Evolutionary conservation across 2,113 vertebrate genomes (phyloP).

Genomic region (Dipodomys ordii): DNA sequence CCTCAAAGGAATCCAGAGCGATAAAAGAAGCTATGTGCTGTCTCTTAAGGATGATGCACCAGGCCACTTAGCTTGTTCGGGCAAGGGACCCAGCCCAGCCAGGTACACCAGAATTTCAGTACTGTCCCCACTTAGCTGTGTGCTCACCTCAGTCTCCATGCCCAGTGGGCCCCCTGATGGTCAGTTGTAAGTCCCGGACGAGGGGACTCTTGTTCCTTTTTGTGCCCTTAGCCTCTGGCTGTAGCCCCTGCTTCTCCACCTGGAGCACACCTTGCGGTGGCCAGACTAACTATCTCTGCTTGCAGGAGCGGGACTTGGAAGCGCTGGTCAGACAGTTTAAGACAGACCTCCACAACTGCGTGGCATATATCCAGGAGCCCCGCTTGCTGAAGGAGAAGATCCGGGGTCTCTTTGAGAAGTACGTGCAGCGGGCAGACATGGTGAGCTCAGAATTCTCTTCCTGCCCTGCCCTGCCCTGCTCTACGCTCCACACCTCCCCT

Average conservation of each 20-base stretch:
- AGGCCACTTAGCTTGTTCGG: neutral
- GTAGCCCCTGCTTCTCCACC: neutral
- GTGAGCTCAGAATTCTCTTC: constrained; percentile 85
- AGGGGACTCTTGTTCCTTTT: neutral
- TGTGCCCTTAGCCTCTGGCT: neutral
- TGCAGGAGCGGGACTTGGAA: constrained; percentile 90
- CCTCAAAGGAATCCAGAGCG: neutral
- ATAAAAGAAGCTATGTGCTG: neutral
- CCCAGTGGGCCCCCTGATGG: neutral
- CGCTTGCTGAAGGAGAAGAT: constrained; percentile 91
- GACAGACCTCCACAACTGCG: constrained; percentile 92
- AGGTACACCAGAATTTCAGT: neutral
- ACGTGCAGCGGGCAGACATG: constrained; percentile 87
- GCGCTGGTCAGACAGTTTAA: constrained; percentile 89
- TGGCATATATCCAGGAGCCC: constrained; percentile 91
- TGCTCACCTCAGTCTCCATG: neutral
- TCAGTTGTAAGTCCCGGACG: neutral
- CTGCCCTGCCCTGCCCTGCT: neutral
- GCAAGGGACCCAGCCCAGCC: neutral
- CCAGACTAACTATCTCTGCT: constrained; percentile 4
- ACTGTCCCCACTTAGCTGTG: neutral
- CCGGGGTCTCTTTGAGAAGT: constrained; percentile 87
- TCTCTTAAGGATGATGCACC: neutral
- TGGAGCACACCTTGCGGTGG: neutral
- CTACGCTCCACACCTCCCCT: accelerated